Evolutionary conservation across 2,797 vertebrate genomes (phyloP), one percentile per base, ranked within the genome.

Genomic region (Protosalanx chinensis): DNA sequence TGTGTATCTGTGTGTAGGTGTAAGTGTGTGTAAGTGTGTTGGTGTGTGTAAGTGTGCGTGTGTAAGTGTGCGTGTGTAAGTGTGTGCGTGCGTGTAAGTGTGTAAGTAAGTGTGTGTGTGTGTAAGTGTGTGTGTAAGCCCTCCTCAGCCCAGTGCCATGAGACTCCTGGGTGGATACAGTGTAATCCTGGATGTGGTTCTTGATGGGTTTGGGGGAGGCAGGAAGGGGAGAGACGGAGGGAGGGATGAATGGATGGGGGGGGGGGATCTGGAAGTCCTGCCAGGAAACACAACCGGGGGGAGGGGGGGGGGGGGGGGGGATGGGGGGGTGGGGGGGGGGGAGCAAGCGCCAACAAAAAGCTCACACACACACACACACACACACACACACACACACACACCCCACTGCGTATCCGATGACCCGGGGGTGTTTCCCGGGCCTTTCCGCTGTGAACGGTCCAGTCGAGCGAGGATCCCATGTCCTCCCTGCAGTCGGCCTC

Each of bases 271-370:
- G n/a, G 29, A 20, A 58, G 30, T 69, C 46, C 67, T 75, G 57
- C 78, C 64, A 73, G 71, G 81, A 82, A 83, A 79, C 68, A 67
- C 27, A 73, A n/a, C n/a, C n/a, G n/a, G n/a, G n/a, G n/a, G n/a
- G n/a, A n/a, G n/a, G n/a, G n/a, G n/a, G n/a, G n/a, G n/a, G n/a
- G n/a, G n/a, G n/a, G n/a, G n/a, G n/a, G n/a, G n/a, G n/a, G n/a
- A n/a, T n/a, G n/a, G n/a, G n/a, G n/a, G n/a, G n/a, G n/a, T n/a
- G 56, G 70, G 61, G 71, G 73, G 68, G 72, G 59, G 20, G 15
- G 35, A 6, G 23, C 29, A 62, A 10, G 27, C 29, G 13, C 33
- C 60, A 32, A 33, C 29, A 62, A 61, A 49, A 12, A 37, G 56
- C 7, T 8, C 33, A 12, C 27, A 35, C 51, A 32, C 53, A 59